Conservation (phyloP, 2,113 vertebrate genomes). For the Ammodytes marinus region DNA sequence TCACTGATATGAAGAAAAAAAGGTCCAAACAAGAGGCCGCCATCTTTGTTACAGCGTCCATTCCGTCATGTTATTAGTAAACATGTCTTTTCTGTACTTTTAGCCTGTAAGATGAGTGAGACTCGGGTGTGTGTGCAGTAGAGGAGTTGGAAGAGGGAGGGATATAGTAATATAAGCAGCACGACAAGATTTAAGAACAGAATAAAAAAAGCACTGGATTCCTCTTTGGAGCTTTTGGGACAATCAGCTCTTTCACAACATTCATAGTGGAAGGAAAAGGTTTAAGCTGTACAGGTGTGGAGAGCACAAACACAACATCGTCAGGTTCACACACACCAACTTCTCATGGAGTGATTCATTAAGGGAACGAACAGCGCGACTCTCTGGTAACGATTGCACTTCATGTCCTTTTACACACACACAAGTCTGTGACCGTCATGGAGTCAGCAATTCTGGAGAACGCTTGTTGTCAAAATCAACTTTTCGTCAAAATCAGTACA, state of each 20-base stretch:
- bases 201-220: conserved; percentile 51
- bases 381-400: conserved; percentile 64
- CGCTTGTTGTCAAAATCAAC: too few relatives aligned
- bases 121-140: background rate
- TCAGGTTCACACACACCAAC: conserved; percentile 1
- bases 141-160: conserved; percentile 3
- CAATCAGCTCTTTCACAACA: conserved; percentile 55
- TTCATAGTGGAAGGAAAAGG: conserved; percentile 47
- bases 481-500: too few relatives aligned
- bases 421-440: background rate
- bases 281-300: conserved; percentile 45
- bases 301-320: conserved; percentile 54
- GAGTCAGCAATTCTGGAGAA: too few relatives aligned
- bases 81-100: background rate
- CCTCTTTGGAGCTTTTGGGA: conserved; percentile 64
- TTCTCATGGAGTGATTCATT: background rate
- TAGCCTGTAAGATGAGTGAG: conserved; percentile 7
- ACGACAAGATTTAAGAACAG: conserved; percentile 35
- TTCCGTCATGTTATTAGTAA: background rate
- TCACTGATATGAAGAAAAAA: conserved; percentile 3
- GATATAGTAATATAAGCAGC: conserved; percentile 57
- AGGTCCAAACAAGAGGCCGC: conserved; percentile 17
- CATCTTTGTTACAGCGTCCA: background rate
- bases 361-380: conserved; percentile 48
- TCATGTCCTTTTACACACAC: conserved; percentile 35